phyloP scores from a whole-genome alignment of 2,797 vertebrate species.

The Hipposideros larvatus region DNA sequence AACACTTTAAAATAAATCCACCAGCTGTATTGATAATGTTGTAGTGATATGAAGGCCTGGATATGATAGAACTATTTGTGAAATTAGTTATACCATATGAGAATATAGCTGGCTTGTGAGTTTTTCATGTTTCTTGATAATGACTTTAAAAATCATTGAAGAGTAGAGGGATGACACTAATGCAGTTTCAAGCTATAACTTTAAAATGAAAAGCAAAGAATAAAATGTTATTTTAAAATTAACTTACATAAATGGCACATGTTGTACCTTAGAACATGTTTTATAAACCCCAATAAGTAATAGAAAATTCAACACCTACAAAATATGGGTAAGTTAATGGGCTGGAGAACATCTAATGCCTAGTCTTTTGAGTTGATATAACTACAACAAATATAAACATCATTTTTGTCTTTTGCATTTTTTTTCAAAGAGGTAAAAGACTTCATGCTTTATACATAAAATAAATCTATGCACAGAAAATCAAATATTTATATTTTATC shows the following conservation, averaged over 20 bases:
- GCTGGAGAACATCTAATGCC: background rate
- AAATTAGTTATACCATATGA: conserved; percentile 75
- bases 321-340: background rate
- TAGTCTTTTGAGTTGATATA: background rate
- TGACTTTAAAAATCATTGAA: conserved; percentile 68
- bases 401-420: background rate
- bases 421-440: background rate
- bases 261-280: background rate
- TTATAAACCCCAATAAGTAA: background rate
- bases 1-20: conserved; percentile 83
- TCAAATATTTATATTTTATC: background rate
- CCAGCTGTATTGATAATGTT: conserved; percentile 83
- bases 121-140: conserved; percentile 58
- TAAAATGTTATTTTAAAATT: conserved; percentile 66
- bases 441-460: background rate
- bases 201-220: conserved; percentile 59
- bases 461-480: background rate
- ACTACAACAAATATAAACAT: background rate
- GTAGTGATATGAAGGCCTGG: conserved; percentile 69
- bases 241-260: conserved; percentile 47
- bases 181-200: conserved; percentile 61
- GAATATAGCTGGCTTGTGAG: conserved; percentile 46
- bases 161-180: conserved; percentile 54
- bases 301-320: background rate
- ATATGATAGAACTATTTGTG: conserved; percentile 74